A percentile compares a stretch with the other conserved stretches of the same genome.
phyloP scores from a whole-genome alignment of 1,140 invertebrate species.

The Ladona fulva region DNA sequence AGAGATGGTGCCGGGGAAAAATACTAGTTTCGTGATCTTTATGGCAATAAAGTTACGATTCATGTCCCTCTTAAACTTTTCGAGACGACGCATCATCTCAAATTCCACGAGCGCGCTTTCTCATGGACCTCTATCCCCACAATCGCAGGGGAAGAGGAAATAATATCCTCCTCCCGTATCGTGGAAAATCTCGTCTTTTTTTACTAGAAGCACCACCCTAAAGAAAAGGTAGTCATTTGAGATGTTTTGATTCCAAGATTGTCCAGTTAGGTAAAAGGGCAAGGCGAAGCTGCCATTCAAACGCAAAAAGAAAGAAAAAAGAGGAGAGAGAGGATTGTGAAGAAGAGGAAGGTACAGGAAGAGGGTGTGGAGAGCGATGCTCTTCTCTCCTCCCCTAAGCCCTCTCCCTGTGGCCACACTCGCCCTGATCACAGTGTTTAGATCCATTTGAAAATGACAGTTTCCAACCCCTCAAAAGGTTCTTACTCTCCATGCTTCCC shows the following conservation, averaged over 20 bases:
- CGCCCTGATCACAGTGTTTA: not conserved
- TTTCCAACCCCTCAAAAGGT: not conserved
- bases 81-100: not conserved
- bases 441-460: not conserved
- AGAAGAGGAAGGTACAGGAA: not conserved
- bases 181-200: not conserved
- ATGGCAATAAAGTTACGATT: not conserved
- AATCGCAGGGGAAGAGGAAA: not conserved
- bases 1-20: not conserved
- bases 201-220: not conserved
- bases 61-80: not conserved
- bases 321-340: not conserved
- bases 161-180: not conserved
- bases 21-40: not conserved
- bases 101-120: not conserved
- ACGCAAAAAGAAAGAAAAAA: not conserved
- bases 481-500: not conserved
- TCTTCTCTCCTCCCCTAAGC: not conserved
- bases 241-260: slow-evolving; percentile 6
- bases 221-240: not conserved
- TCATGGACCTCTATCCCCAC: not conserved
- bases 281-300: not conserved
- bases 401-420: not conserved
- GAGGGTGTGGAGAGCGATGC: not conserved
- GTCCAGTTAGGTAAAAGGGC: slow-evolving; percentile 1